Evolutionary conservation across 1,140 invertebrate species (phyloP).

Genomic region (Spodoptera litura): DNA sequence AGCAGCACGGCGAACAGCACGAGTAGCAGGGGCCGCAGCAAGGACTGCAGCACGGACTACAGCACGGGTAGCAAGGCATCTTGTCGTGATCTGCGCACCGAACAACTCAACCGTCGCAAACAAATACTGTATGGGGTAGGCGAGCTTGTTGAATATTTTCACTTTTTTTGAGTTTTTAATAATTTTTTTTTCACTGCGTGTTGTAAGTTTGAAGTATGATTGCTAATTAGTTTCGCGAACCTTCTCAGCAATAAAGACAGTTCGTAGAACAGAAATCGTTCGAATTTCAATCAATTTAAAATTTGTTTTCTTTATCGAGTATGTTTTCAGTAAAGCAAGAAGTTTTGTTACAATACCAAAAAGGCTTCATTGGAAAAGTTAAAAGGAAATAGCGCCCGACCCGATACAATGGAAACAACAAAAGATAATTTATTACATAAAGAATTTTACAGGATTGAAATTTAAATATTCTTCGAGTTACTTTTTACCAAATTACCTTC

Average conservation of each 20-base stretch:
- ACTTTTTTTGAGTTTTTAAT: conserved; percentile 49
- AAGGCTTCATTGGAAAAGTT: no score
- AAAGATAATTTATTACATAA: no score
- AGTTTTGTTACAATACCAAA: no score
- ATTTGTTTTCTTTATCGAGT: neutral
- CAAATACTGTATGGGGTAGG: conserved; percentile 24
- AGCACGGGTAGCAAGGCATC: conserved; percentile 70
- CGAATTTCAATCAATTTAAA: neutral
- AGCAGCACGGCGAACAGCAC: conserved; percentile 61
- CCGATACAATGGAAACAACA: no score
- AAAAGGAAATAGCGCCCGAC: no score
- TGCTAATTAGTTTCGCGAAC: conserved; percentile 39
- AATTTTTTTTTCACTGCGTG: conserved; percentile 45
- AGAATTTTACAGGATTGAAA: no score
- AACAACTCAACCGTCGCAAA: conserved; percentile 44
- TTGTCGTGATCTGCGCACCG: conserved; percentile 31
- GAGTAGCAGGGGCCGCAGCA: conserved; percentile 61
- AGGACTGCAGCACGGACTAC: conserved; percentile 55
- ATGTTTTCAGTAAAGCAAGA: no score
- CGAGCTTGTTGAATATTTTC: conserved; percentile 32
- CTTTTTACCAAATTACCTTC: no score
- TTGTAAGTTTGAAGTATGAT: conserved; percentile 58
- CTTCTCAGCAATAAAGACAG: conserved; percentile 39
- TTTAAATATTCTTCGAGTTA: no score
- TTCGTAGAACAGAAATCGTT: conserved; percentile 45